Evolutionary conservation across 2,113 vertebrate genomes (phyloP), one percentile per base, ranked within the genome.

Genomic region (Stigmatopora nigra): DNA sequence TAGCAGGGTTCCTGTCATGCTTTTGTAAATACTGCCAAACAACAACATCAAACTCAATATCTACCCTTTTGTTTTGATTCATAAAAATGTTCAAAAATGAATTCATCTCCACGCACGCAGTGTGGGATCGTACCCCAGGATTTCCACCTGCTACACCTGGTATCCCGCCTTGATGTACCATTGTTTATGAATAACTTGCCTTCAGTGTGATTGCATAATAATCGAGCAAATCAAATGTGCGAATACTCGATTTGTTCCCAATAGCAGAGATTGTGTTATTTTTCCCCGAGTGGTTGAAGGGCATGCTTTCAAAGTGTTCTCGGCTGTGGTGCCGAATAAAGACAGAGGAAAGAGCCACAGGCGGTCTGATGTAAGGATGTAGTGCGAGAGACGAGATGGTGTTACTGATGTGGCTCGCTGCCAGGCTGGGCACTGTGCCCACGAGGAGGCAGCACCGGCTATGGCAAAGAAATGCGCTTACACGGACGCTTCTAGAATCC

Each of bases 361-460:
- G 82, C 83, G 20, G 73, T 75, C 75, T 73, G 77, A 82, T 87
- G 83, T 76, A 87, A 84, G 79, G 76, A 76, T 84, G 79, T 63
- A 78, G 52, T 82, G 78, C 77, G 81, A 66, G 68, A 76, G 77
- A 76, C 70, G 73, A 72, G 62, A 65, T 61, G 70, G 77, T 44
- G 64, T 80, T 75, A 47, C 77, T 63, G 72, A 64, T 65, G 76
- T 90, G 83, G 86, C 84, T 36, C 14, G 0, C 63, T 76, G 88
- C 88, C 89, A 89, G 71, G 58, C 74, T 83, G 84, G 85, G 87
- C 85, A 72, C 45, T 17, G 82, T 86, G 88, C 87, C 88, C 86
- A 88, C 81, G 69, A 84, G 88, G 87, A 89, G 86, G 87, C 89
- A 89, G 57, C 51, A 38, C 70, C 63, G 71, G 67, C 74, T 75